Conservation (phyloP, 2,113 vertebrate genomes). For the Mungos mungo region DNA sequence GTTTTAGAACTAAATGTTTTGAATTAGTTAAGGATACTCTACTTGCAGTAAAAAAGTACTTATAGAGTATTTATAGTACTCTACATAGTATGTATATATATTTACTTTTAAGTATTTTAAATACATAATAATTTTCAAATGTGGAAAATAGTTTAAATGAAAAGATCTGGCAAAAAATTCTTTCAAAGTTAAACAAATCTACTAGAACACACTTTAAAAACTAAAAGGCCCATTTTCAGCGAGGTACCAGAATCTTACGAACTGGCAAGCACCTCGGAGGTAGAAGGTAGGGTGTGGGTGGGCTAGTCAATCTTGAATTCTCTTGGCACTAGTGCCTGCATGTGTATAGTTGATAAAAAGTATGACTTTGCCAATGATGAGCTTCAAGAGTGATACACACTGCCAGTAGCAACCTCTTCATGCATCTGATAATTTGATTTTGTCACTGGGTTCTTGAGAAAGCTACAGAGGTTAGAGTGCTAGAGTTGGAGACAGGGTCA, state of each 20-base stretch:
- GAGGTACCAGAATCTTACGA: constrained; percentile 33
- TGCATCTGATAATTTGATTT: constrained; percentile 76
- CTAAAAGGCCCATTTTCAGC: constrained; percentile 57
- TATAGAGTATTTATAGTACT: too few species aligned
- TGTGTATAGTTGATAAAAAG: constrained; percentile 79
- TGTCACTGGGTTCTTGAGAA: constrained; percentile 42
- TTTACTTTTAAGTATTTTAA: background rate
- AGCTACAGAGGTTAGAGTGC: constrained; percentile 71
- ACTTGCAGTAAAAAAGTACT: background rate
- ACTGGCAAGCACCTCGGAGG: constrained; percentile 31
- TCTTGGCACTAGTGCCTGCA: constrained; percentile 48
- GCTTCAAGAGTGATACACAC: constrained; percentile 56
- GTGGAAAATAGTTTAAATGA: constrained; percentile 44
- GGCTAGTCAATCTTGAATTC: constrained; percentile 48
- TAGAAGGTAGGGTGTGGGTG: background rate
- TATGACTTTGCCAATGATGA: constrained; percentile 57
- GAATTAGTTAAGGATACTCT: background rate
- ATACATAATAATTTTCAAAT: background rate
- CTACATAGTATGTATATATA: background rate
- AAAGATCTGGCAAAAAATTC: constrained; percentile 54
- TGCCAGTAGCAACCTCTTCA: constrained; percentile 67
- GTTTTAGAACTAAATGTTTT: background rate
- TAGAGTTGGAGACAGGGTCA: constrained; percentile 62
- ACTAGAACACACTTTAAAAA: background rate
- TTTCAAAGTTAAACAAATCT: constrained; percentile 70